Conservation (phyloP, 2,113 vertebrate species). For the Cynocephalus volans region DNA sequence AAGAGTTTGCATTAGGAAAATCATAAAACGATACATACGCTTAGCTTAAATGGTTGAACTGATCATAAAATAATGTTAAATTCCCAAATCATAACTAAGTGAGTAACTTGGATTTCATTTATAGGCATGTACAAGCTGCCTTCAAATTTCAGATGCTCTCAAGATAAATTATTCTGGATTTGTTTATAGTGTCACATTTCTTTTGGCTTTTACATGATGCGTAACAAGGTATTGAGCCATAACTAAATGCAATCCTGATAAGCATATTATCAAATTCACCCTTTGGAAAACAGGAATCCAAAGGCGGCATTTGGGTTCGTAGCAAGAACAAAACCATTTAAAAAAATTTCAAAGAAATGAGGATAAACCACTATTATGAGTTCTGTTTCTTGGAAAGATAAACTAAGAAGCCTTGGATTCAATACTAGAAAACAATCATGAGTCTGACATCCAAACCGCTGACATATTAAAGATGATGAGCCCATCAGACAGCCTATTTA, state of each 20-base stretch:
- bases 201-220: slow-evolving; percentile 36
- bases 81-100: slow-evolving; percentile 53
- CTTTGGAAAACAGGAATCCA: slow-evolving; percentile 11
- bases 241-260: slow-evolving; percentile 21
- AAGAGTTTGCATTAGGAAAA: slow-evolving; percentile 48
- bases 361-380: background rate
- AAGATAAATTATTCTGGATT: slow-evolving; percentile 46
- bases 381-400: slow-evolving; percentile 59
- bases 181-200: background rate
- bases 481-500: background rate
- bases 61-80: slow-evolving; percentile 25
- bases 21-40: background rate
- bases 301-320: background rate
- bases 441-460: background rate
- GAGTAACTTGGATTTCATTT: background rate
- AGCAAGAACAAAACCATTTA: slow-evolving; percentile 34
- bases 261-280: background rate
- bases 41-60: slow-evolving; percentile 40
- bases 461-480: slow-evolving; percentile 9
- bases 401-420: slow-evolving; percentile 30
- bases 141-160: slow-evolving; percentile 48
- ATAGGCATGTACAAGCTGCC: background rate
- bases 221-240: background rate
- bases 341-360: slow-evolving; percentile 17
- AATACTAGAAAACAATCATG: background rate